Evolutionary conservation across 2,797 vertebrate species (phyloP).

Genomic region (Chrysocyon brachyurus): DNA sequence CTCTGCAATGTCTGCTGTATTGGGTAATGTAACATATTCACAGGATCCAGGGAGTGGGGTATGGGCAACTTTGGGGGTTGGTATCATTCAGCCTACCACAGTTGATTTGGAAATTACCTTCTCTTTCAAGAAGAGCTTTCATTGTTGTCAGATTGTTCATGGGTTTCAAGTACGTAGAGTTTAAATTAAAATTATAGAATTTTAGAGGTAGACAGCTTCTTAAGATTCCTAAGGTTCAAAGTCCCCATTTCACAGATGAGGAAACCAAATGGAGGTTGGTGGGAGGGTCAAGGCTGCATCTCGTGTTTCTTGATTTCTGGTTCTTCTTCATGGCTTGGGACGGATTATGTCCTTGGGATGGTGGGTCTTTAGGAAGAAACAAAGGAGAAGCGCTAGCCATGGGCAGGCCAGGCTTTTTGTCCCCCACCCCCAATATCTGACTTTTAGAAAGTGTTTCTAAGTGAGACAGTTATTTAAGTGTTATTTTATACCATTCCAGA

Average conservation of each 20-base stretch:
- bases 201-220: neutral
- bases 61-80: neutral
- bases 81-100: neutral
- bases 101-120: neutral
- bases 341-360: neutral
- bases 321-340: neutral
- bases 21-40: neutral
- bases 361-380: neutral
- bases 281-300: no score
- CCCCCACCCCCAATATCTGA: neutral
- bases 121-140: conserved; percentile 1
- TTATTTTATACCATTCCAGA: neutral
- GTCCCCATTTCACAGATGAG: neutral
- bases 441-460: neutral
- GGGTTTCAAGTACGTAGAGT: neutral
- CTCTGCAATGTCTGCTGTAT: neutral
- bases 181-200: neutral
- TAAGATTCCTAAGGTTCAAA: neutral
- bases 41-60: neutral
- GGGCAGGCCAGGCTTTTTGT: neutral
- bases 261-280: neutral
- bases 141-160: neutral
- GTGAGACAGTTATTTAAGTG: neutral
- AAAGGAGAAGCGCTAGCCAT: neutral
- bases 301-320: neutral